Evolutionary conservation across 2,113 vertebrate genomes (phyloP), one percentile per base, ranked within the genome.

Genomic region (Taxidea taxus): DNA sequence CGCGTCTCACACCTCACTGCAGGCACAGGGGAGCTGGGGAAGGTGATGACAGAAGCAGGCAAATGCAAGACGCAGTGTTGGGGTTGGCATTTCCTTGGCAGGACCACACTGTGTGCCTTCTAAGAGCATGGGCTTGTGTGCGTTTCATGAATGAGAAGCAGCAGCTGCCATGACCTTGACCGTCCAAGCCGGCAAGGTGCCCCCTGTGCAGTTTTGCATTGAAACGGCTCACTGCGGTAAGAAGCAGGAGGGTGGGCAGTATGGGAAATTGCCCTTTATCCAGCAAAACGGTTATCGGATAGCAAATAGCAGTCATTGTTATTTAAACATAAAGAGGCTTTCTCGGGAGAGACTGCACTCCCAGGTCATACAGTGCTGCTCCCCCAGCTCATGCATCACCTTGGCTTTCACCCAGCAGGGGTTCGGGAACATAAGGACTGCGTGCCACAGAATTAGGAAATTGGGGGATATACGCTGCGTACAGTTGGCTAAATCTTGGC

Each of bases 21-120:
- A 75, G 78, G 81, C 92, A 4, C 54, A 1, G 49, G 66, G 88
- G 94, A 90, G 25, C 94, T 44, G 77, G 15, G n/a, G 81, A 90
- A 95, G 93, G 97, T 91, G 97, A 96, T 97, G 97, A 97, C 97
- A 97, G 97, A 78, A 82, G 62, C 81, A 87, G 91, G 54, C 97
- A 54, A 37, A 83, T 89, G 88, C 96, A 91, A 66, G 49, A 34
- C 42, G 20, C 60, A 37, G 87, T 7, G 87, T n/a, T n/a, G 72
- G 39, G 78, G 23, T 54, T 97, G 96, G 94, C 97, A 93, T 93
- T 95, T 98, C 95, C 91, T 97, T 97, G 96, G 97, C 97, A 94
- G 94, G 74, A 39, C 31, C 44, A 62, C 11, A 34, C 51, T 16
- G 34, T 2, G 27, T 0, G 34, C 77, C 90, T 96, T 94, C 81